Conservation (phyloP, 2,888 invertebrate genomes). For the Campoplex capitator region DNA sequence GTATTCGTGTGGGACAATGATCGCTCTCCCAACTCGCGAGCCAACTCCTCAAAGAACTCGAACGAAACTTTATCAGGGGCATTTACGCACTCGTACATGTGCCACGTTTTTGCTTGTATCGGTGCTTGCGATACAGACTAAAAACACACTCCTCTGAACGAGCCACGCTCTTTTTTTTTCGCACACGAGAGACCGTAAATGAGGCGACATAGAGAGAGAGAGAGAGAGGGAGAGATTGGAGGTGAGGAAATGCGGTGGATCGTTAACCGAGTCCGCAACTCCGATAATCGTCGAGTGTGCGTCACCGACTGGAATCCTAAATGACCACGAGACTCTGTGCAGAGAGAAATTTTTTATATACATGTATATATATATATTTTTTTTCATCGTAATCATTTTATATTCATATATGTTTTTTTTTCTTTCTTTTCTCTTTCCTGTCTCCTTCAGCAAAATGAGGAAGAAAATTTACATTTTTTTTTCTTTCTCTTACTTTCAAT, state of each 20-base stretch:
- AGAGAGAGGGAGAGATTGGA: constrained; percentile 7
- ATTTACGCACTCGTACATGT: background rate
- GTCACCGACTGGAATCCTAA: constrained; percentile 46
- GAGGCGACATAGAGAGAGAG: constrained; percentile 2
- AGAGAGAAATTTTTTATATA: background rate
- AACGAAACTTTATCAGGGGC: constrained; percentile 23
- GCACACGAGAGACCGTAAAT: constrained; percentile 34
- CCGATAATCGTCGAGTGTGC: constrained; percentile 57
- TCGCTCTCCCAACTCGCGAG: background rate
- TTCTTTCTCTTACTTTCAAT: background rate
- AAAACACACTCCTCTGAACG: constrained; percentile 1
- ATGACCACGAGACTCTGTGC: constrained; percentile 17
- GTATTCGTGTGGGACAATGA: background rate
- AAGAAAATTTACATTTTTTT: background rate
- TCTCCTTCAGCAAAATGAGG: background rate
- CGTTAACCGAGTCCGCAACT: constrained; percentile 33
- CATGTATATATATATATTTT: background rate
- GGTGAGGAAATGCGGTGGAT: constrained; percentile 45
- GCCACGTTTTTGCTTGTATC: background rate
- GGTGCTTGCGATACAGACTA: background rate
- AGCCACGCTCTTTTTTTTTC: constrained; percentile 29
- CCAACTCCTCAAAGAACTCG: constrained; percentile 35
- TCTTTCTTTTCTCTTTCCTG: background rate
- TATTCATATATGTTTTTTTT: background rate
- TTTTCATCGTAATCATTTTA: constrained; percentile 6